Percentiles rank a stretch among this genome's conserved stretches.
phyloP scores from a whole-genome alignment of 2,113 vertebrate species.

The Uropsilus gracilis region DNA sequence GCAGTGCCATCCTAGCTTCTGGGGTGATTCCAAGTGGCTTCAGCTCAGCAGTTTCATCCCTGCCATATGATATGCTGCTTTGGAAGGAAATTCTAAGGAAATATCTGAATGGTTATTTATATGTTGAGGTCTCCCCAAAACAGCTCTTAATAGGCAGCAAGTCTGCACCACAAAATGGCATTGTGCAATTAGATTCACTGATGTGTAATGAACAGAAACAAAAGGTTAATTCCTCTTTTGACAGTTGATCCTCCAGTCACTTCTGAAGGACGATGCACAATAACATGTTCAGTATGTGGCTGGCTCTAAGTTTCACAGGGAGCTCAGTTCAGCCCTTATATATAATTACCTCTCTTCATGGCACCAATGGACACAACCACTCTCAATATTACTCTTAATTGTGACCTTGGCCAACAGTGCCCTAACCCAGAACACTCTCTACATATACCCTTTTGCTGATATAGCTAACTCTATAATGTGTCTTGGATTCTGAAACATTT shows the following conservation, averaged over 20 bases:
- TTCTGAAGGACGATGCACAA: not conserved
- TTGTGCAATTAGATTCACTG: not conserved
- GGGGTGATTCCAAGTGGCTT: not conserved
- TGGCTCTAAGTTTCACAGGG: not conserved
- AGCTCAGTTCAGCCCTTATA: not conserved
- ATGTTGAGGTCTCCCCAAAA: not conserved
- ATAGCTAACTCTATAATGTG: not conserved
- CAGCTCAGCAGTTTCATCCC: not conserved
- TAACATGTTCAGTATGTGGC: not conserved
- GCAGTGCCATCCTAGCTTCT: slow-evolving; percentile 8
- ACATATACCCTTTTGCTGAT: not conserved
- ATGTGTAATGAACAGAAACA: not conserved
- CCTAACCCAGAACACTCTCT: not conserved
- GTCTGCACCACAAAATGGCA: not conserved
- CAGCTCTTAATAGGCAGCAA: not conserved
- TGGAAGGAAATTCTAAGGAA: slow-evolving; percentile 45
- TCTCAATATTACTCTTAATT: not conserved
- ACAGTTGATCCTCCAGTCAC: not conserved
- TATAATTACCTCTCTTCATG: not conserved
- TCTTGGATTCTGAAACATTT: not conserved
- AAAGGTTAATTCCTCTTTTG: not conserved
- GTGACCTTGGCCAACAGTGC: not conserved
- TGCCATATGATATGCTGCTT: slow-evolving; percentile 9
- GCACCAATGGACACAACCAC: not conserved
- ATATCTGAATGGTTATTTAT: slow-evolving; percentile 9